These are phyloP conservation scores for Phallusia fumigata DNA, from an alignment of 23 tunicate genomes.

Conservation along the genomic window DNA sequence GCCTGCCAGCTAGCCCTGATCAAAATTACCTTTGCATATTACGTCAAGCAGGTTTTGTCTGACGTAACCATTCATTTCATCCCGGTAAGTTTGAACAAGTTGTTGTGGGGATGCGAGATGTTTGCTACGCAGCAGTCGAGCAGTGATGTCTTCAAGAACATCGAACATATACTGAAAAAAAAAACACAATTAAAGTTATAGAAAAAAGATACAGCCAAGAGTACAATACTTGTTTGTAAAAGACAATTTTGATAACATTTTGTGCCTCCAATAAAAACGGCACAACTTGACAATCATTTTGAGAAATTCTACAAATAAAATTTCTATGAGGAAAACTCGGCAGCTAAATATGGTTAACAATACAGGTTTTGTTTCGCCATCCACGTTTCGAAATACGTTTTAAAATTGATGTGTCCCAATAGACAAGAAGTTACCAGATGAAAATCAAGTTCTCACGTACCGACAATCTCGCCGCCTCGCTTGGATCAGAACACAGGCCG, in stretches of 20 bases:
- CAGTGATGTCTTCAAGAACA: conserved; percentile 72
- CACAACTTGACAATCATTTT: too few species aligned
- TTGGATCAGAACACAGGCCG: conserved; percentile 54
- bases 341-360: too few species aligned
- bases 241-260: too few species aligned
- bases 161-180: conserved; percentile 65
- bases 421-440: neutral
- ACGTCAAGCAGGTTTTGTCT: conserved; percentile 49
- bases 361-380: too few species aligned
- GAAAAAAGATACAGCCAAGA: too few species aligned
- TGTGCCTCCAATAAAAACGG: too few species aligned
- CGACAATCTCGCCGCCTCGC: conserved; percentile 66
- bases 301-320: too few species aligned
- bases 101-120: conserved; percentile 57
- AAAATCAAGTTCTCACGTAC: conserved; percentile 23
- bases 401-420: too few species aligned
- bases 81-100: conserved; percentile 49
- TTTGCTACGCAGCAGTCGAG: conserved; percentile 31
- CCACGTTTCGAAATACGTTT: too few species aligned
- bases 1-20: neutral
- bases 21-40: conserved; percentile 58
- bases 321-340: too few species aligned
- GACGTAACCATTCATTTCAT: conserved; percentile 40
- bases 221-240: too few species aligned
- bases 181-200: too few species aligned